Base-by-base conservation (phyloP, 2,797 vertebrate species). In the Sebastolobus altivelis region DNA sequence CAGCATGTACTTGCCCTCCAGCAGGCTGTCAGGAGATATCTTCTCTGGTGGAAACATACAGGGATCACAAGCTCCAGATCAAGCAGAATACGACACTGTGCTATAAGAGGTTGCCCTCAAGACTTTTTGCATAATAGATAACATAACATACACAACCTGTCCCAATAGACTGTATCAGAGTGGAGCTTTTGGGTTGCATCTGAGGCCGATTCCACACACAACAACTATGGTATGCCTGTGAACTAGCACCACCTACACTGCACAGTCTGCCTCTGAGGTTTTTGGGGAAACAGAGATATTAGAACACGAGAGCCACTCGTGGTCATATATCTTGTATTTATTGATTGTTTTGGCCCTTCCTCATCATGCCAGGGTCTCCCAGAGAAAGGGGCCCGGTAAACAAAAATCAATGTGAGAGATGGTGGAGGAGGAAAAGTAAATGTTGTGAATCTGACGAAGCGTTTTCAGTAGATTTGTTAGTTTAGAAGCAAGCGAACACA, bases 81-180 rank as follows among this genome's bases (percentile, higher is more conserved):
- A 87, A 93, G 85, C 82, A 78, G 85, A 74, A 89, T 76, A 76
- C 83, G 75, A 87, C 76, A 52, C 65, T 54, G 83, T 49, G 86
- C 81, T 89, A 65, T 79, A 80, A 82, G 73, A 91, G 60, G 59
- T 62, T 89, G 87, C 83, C 92, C 86, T 78, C 66, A 87, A 90
- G 85, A 90, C 79, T 69, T 83, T 75, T 82, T 93, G 85, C 87
- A 92, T 89, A 86, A 93, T 88, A 89, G 72, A 91, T 90, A 83
- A 86, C 75, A 82, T 65, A 90, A 89, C 88, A 74, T 83, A 76
- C 81, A 80, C 77, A 88, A 76, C 67, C 75, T 84, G 72, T 65
- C 67, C 75, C 60, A 0, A 71, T 60, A 74, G 78, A 43, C 82
- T 22, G 65, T 8, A 82, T 73, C 75, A 80, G 65, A 84, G 62